phyloP scores from a whole-genome alignment of 2,797 vertebrate species.

The Sebastes jordani region DNA sequence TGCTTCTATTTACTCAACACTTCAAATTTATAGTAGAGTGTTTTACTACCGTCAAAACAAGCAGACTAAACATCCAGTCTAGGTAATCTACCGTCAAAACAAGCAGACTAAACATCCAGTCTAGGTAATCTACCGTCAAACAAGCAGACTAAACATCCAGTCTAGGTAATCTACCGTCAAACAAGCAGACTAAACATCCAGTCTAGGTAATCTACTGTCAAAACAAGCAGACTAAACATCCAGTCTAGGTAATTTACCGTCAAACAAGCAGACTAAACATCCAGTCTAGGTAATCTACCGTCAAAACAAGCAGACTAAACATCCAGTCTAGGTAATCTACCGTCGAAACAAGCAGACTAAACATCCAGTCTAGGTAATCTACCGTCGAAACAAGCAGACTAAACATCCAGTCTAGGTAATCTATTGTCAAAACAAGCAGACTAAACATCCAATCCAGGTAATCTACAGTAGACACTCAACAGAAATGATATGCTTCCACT shows the following conservation, averaged over 20 bases:
- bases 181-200: too few species aligned
- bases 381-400: not conserved
- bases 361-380: too few species aligned
- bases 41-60: not conserved
- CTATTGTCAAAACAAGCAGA: not conserved
- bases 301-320: too few species aligned
- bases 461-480: not conserved
- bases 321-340: too few species aligned
- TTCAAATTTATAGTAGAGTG: not conserved
- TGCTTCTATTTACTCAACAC: not conserved
- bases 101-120: too few species aligned
- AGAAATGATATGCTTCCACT: not conserved
- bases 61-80: not conserved
- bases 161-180: not conserved
- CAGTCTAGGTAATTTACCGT: not conserved
- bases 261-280: too few species aligned
- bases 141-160: not conserved
- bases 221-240: not conserved
- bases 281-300: too few species aligned
- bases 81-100: too few species aligned
- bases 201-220: not conserved
- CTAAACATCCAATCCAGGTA: not conserved
- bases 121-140: not conserved
- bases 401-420: not conserved
- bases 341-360: too few species aligned